These are phyloP conservation scores for Uropsilus gracilis DNA, from an alignment of 2,113 vertebrate species.

Conservation along the genomic window DNA sequence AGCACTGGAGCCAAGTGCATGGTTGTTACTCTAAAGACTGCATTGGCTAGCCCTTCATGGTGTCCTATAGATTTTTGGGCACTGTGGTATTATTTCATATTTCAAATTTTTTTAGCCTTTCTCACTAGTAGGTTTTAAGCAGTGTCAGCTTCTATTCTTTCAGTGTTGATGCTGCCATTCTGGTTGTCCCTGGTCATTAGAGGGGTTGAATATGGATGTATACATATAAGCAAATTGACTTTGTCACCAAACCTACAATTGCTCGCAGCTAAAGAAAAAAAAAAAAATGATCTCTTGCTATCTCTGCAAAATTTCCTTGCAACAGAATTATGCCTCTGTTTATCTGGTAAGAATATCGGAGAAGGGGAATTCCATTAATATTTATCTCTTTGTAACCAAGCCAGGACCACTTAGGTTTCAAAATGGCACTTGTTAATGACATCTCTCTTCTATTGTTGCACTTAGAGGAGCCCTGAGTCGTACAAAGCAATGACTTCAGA, in stretches of 20 bases:
- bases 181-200: background rate
- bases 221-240: background rate
- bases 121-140: background rate
- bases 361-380: slow-evolving; percentile 42
- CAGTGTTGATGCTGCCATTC: background rate
- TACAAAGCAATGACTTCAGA: background rate
- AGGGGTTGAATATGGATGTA: background rate
- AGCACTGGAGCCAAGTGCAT: too few relatives aligned
- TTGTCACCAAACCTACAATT: background rate
- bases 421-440: background rate
- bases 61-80: background rate
- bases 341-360: slow-evolving; percentile 52
- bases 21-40: background rate
- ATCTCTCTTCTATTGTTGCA: background rate
- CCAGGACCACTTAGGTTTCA: background rate
- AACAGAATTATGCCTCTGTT: slow-evolving; percentile 1
- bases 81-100: background rate
- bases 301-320: background rate
- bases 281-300: background rate
- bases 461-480: background rate
- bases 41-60: background rate
- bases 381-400: slow-evolving; percentile 10
- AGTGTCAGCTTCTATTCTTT: background rate
- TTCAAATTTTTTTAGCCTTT: background rate
- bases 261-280: background rate